Evolutionary conservation across 2,888 invertebrate genomes (phyloP), one percentile per base, ranked within the genome.

Genomic region (Drosophila sordidula): DNA sequence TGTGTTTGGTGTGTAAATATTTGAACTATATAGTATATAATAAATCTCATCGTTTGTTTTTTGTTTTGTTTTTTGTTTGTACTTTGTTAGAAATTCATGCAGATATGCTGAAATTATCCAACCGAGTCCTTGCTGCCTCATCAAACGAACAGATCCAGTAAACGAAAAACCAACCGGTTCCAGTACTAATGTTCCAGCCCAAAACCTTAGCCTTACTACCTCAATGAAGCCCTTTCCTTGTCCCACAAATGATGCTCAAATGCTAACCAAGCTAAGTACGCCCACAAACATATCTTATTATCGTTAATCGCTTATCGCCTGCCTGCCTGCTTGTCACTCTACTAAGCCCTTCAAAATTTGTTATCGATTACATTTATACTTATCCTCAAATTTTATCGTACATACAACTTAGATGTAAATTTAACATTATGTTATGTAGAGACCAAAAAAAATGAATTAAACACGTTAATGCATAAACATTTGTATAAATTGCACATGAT

Each of bases 41-140:
- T 72, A 75, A 81, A 78, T 82, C 63, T 63, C 64, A 67, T 75
- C 22, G 62, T 63, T 69, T 76, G 46, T 44, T 62, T 42, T 38
- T 39, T 29, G 11, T 32, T 58, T 49, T 32, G 46, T 45, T 62
- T 63, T 34, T 51, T 41, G 44, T 86, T 83, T 87, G 88, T 84
- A 87, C 88, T 87, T 82, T 85, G 88, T 80, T 84, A 87, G 88
- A 87, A 87, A 85, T 85, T 87, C 80, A 79, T 69, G 82, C 87
- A 83, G 82, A 84, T 87, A 84, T 84, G 85, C 87, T 59, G 82
- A 75, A 87, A 86, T 83, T 70, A 75, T 84, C 86, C 88, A 84
- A 84, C 82, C 80, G 76, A 85, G 76, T 83, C 70, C 70, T 67
- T 66, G 45, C 62, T 69, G 47, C 62, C 57, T 70, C 57, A 46